These are phyloP conservation scores for Temnothorax ravouxi DNA, from an alignment of 2,888 invertebrate genomes.

Conservation along the genomic window DNA sequence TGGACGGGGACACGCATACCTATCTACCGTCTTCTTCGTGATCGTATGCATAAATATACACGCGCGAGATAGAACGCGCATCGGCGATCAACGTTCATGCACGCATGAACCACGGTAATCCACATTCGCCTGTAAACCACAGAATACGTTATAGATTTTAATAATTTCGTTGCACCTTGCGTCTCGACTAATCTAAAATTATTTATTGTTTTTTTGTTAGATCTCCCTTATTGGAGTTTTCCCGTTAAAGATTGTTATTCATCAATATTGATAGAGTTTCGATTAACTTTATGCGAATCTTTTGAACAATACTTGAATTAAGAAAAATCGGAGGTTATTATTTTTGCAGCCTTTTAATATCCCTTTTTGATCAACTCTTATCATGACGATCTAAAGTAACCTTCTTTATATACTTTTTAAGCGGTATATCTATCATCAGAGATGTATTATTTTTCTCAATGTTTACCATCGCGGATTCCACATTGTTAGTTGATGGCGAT, in stretches of 20 bases:
- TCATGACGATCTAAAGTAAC: not conserved
- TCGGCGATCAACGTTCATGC: not conserved
- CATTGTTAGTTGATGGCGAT: slow-evolving; percentile 17
- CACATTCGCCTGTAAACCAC: not conserved
- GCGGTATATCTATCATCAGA: not conserved
- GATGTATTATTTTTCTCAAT: not conserved
- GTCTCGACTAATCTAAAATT: no score
- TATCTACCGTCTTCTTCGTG: slow-evolving; percentile 36
- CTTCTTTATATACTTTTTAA: not conserved
- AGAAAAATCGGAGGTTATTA: not conserved
- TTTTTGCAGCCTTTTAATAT: not conserved
- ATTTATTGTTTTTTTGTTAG: not conserved
- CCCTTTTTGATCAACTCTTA: not conserved
- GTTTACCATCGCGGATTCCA: not conserved
- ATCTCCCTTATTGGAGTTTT: not conserved
- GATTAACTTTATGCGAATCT: not conserved
- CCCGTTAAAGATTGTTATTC: not conserved
- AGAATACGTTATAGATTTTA: not conserved
- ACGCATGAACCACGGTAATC: slow-evolving; percentile 1
- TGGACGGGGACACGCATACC: slow-evolving; percentile 65
- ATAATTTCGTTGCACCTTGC: not conserved
- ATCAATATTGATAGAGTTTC: not conserved
- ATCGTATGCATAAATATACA: slow-evolving; percentile 68
- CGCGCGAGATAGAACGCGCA: slow-evolving; percentile 28
- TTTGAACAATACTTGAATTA: not conserved